A percentile compares a stretch with the other conserved stretches of the same genome.
These are phyloP conservation scores for Coptodon bakossiorum DNA, from an alignment of 2,113 vertebrate species.

Conservation along the genomic window DNA sequence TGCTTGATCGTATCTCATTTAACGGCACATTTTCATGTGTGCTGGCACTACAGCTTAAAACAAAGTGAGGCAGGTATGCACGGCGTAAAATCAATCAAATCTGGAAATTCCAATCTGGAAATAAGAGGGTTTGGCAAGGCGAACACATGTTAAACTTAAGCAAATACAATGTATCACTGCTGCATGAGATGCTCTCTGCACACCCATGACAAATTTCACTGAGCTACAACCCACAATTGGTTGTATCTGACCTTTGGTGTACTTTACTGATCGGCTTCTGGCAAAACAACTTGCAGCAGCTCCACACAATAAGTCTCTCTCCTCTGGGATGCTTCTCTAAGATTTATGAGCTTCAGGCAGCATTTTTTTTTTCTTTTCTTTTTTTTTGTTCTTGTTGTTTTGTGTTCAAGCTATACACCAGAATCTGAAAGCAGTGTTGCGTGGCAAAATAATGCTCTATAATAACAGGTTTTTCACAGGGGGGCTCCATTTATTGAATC, in stretches of 20 bases:
- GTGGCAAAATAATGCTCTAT: conserved; percentile 7
- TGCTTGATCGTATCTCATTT: neutral
- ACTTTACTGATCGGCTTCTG: conserved; percentile 46
- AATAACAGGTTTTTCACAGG: neutral
- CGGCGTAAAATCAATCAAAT: neutral
- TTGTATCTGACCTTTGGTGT: conserved; percentile 35
- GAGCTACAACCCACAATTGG: conserved; percentile 11
- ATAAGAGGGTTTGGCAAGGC: neutral
- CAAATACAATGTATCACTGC: neutral
- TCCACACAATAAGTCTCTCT: conserved; percentile 42
- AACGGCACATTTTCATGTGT: neutral
- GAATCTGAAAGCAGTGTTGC: conserved; percentile 12
- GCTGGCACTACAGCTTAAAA: neutral
- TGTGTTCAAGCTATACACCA: conserved; percentile 33
- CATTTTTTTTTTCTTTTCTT: neutral
- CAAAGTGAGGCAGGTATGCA: neutral
- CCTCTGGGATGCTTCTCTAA: conserved; percentile 37
- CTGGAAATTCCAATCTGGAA: neutral
- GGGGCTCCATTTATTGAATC: conserved; percentile 23
- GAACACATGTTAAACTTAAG: neutral
- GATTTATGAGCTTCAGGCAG: conserved; percentile 45
- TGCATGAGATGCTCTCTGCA: neutral
- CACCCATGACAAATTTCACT: conserved; percentile 19
- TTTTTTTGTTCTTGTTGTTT: neutral
- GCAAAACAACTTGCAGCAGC: conserved; percentile 43